Conservation (phyloP, 2,797 vertebrate genomes). For the Halcyon badia region DNA sequence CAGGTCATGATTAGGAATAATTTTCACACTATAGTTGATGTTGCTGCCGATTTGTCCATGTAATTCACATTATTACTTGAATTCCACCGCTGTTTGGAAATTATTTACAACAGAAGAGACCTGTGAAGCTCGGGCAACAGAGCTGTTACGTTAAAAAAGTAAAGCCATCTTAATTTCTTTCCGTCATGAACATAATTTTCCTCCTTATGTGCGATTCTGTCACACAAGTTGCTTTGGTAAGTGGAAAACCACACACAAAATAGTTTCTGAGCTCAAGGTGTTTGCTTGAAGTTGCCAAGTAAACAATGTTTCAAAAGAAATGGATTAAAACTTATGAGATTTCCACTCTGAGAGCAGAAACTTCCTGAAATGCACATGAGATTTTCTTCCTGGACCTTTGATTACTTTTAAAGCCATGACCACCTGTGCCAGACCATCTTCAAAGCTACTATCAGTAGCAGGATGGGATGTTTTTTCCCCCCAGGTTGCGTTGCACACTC, state of each 20-base stretch:
- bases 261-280: background rate
- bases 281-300: background rate
- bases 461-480: accelerated
- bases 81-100: background rate
- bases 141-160: background rate
- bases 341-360: conserved; percentile 3
- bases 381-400: background rate
- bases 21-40: background rate
- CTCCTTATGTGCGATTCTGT: background rate
- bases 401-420: background rate
- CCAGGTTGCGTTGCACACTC: background rate
- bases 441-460: background rate
- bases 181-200: background rate
- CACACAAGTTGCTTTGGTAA: background rate
- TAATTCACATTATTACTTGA: background rate
- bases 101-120: background rate
- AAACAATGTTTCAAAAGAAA: background rate
- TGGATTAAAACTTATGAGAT: background rate
- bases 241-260: background rate
- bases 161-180: background rate
- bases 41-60: background rate
- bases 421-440: background rate
- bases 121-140: background rate
- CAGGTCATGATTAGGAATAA: background rate
- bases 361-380: background rate